Evolutionary conservation across 2,888 invertebrate species (phyloP).

Genomic region (Apoda limacodes): DNA sequence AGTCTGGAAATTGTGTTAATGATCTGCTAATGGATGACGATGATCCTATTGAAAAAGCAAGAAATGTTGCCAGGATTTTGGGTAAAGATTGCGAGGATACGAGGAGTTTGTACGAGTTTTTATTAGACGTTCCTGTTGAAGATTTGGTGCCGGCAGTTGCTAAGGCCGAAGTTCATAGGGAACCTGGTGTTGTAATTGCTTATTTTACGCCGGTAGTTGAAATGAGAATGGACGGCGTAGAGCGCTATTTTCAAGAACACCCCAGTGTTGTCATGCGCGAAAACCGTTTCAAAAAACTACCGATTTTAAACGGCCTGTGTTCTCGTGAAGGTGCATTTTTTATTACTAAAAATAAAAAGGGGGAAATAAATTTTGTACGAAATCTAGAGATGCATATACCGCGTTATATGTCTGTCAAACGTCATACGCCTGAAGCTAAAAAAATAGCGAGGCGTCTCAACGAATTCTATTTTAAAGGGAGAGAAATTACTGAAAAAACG

Average conservation of each 20-base stretch:
- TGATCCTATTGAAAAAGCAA: constrained; percentile 38
- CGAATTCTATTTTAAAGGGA: constrained; percentile 37
- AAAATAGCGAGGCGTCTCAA: constrained; percentile 26
- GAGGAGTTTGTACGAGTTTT: constrained; percentile 30
- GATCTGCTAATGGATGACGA: constrained; percentile 40
- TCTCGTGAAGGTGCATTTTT: constrained; percentile 46
- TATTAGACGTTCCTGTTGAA: constrained; percentile 30
- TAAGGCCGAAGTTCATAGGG: constrained; percentile 30
- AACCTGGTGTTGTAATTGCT: constrained; percentile 27
- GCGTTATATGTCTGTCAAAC: constrained; percentile 25
- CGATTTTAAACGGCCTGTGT: constrained; percentile 31
- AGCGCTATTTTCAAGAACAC: constrained; percentile 35
- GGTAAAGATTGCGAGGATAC: constrained; percentile 30
- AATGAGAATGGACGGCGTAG: constrained; percentile 34
- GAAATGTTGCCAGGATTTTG: constrained; percentile 29
- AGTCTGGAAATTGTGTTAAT: constrained; percentile 39
- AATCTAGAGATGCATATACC: constrained; percentile 42
- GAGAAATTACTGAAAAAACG: constrained; percentile 20
- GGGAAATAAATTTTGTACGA: constrained; percentile 30
- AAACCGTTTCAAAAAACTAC: constrained; percentile 35
- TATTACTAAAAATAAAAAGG: constrained; percentile 27
- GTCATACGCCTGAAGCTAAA: constrained; percentile 20
- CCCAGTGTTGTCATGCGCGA: constrained; percentile 30
- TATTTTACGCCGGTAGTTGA: constrained; percentile 44
- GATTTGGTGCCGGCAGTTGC: constrained; percentile 37